Evolutionary conservation across 2,797 vertebrate species (phyloP).

Genomic region (Triplophysa yarkandensis): DNA sequence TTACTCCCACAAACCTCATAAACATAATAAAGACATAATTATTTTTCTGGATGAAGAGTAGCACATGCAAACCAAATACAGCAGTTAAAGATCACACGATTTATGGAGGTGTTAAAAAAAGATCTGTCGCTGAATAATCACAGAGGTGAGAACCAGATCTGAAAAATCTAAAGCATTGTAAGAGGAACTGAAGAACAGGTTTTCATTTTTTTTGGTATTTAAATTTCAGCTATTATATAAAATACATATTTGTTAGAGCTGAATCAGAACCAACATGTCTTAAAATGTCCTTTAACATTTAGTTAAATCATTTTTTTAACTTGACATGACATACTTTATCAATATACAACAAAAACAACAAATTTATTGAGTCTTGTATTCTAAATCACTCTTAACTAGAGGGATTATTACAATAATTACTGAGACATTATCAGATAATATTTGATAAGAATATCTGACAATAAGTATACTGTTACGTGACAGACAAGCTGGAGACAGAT

Average conservation of each 20-base stretch:
- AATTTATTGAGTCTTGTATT: too few species aligned
- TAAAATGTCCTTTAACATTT: not conserved
- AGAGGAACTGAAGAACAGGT: not conserved
- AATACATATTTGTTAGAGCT: not conserved
- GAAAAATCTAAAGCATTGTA: not conserved
- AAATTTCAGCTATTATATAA: too few species aligned
- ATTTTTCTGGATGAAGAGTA: constrained; percentile 29
- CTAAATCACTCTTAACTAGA: too few species aligned
- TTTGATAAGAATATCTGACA: too few species aligned
- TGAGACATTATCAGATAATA: too few species aligned
- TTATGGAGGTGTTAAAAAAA: constrained; percentile 37
- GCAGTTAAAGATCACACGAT: constrained; percentile 40
- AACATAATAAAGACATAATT: constrained; percentile 21
- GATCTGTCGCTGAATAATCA: constrained; percentile 47
- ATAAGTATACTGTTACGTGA: too few species aligned
- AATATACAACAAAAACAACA: too few species aligned
- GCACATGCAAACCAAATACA: constrained; percentile 23
- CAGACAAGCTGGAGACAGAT: too few species aligned
- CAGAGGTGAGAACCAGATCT: constrained; percentile 29
- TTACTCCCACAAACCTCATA: not conserved
- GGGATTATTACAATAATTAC: too few species aligned
- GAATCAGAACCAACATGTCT: not conserved
- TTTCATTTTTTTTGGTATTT: not conserved
- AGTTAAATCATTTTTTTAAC: not conserved
- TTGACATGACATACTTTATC: not conserved